Percentiles rank a stretch among this genome's conserved stretches.
Evolutionary conservation across 2,888 invertebrate species (phyloP).

Genomic region (Candidula unifasciata): DNA sequence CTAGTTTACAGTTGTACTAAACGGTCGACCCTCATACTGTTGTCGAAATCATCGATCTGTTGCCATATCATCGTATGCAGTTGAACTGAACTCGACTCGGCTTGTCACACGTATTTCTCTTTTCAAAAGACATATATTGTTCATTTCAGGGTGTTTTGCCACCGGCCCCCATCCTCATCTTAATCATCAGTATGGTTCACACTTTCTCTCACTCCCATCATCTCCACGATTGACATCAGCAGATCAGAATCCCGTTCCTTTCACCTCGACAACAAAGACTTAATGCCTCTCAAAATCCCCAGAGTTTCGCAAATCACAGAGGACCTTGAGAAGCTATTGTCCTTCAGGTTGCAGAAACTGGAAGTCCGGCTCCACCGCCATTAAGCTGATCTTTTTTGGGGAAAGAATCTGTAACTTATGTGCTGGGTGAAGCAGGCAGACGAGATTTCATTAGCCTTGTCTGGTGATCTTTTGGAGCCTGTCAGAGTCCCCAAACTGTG

Average conservation of each 20-base stretch:
- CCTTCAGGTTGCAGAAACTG: not conserved
- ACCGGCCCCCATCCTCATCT: not conserved
- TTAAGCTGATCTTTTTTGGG: not conserved
- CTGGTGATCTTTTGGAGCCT: constrained; percentile 32
- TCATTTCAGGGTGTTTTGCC: not conserved
- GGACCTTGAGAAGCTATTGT: not conserved
- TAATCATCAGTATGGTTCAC: not conserved
- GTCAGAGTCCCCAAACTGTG: constrained; percentile 37
- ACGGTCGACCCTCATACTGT: no score
- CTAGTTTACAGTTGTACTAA: no score
- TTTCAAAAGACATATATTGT: not conserved
- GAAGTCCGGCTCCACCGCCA: not conserved
- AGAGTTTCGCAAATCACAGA: not conserved
- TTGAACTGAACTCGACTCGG: no score
- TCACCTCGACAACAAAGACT: not conserved
- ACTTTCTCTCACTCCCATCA: not conserved
- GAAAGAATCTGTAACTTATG: not conserved
- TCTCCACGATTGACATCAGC: not conserved
- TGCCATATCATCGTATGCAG: no score
- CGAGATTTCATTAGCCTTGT: constrained; percentile 46
- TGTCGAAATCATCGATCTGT: no score
- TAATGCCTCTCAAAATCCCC: not conserved
- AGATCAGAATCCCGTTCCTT: not conserved
- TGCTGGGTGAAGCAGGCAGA: not conserved
- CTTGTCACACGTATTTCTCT: no score